These are phyloP conservation scores for Nyctereutes procyonoides DNA, from an alignment of 2,113 vertebrate genomes.

Conservation along the genomic window DNA sequence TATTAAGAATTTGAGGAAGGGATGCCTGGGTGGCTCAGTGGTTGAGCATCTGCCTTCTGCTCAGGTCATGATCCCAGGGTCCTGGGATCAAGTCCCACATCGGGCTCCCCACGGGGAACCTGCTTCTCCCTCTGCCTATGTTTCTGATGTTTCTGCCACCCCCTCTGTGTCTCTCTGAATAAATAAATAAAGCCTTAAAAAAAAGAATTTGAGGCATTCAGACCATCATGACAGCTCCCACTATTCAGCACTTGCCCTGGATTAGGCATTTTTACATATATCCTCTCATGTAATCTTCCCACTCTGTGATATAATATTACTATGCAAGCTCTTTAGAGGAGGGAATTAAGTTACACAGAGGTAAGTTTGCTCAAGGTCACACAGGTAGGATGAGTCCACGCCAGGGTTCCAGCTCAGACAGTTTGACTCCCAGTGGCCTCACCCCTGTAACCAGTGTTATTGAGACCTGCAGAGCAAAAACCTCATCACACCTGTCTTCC, in stretches of 20 bases:
- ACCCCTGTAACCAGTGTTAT: neutral
- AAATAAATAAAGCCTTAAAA: no score
- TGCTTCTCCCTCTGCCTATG: no score
- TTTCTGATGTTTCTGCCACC: no score
- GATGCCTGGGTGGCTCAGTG: no score
- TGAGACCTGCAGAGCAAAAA: neutral
- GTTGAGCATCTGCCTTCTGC: no score
- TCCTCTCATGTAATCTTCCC: neutral
- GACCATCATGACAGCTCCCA: fast-evolving
- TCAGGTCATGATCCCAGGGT: no score
- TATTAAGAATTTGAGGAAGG: neutral
- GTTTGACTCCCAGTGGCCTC: neutral
- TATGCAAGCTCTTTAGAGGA: neutral
- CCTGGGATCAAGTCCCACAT: no score
- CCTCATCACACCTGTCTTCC: neutral
- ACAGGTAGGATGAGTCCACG: neutral
- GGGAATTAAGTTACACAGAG: neutral
- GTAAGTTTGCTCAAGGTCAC: neutral
- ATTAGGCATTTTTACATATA: fast-evolving
- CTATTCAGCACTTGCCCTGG: neutral
- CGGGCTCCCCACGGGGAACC: no score
- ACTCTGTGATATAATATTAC: neutral
- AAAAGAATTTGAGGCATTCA: neutral
- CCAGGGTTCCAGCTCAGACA: neutral
- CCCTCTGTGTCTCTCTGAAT: no score